Base-by-base conservation (phyloP, 2,888 invertebrate genomes). In the Dynastes maya region DNA sequence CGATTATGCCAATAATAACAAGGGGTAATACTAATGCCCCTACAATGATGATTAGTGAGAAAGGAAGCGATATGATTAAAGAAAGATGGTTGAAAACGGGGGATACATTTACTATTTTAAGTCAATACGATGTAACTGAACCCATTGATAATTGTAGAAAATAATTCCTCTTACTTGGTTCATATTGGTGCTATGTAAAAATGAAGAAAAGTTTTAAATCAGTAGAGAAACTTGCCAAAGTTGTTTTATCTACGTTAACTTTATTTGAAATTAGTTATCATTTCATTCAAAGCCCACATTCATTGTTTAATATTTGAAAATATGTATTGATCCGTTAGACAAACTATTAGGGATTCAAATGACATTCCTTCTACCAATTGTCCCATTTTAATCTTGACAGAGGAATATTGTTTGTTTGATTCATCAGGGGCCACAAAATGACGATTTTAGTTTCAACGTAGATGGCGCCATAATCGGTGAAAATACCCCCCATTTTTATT, bases 1-100 rank as follows among this genome's bases (percentile, higher is more conserved):
- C 93, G 0, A 91, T 93, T 27, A 93, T 93, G 93, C 93, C 93
- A 0, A 86, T 88, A 32, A 91, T 93, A 80, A 89, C 92, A 0
- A 84, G 88, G 78, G 89, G 89, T 5, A 89, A 89, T 81, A 89
- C 89, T 1, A 89, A 89, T 81, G 89, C 88, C 9, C 89, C 89
- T 0, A 85, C 85, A 1, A 88, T 89, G 64, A 89, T 89, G 89
- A 88, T 89, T 37, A 89, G 83, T 1, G 89, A 89, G 79, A 89
- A 88, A 80, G 89, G 86, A 11, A 88, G 88, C 80, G 89, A 89
- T 83, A 82, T 86, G 79, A 88, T 89, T 63, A 83, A 83, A 67
- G 79, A 80, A 32, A 80, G 80, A 16, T 83, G 83, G 83, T 70
- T 80, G 67, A 78, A 70, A 32, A 74, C 72, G 2, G 80, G 80